Evolutionary conservation across 2,113 vertebrate genomes (phyloP).

Genomic region (Steatornis caripensis): DNA sequence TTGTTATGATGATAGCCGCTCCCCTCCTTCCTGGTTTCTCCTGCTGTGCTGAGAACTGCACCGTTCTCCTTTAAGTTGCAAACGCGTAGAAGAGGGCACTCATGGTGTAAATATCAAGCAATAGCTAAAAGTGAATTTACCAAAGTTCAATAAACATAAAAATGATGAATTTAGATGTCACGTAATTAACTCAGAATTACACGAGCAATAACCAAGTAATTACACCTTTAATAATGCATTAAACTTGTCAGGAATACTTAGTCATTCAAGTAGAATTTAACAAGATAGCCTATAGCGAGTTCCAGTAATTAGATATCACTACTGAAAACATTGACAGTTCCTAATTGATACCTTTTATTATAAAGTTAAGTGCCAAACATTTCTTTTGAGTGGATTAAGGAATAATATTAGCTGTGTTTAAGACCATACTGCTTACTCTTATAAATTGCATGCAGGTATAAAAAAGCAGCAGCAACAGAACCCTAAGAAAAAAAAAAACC

Average conservation of each 20-base stretch:
- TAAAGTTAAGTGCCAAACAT: slow-evolving; percentile 74
- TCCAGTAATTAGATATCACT: slow-evolving; percentile 78
- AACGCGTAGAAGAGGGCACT: slow-evolving; percentile 6
- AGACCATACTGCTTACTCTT: slow-evolving; percentile 43
- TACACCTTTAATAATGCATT: slow-evolving; percentile 83
- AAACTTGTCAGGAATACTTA: slow-evolving; percentile 81
- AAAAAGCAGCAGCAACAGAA: not conserved
- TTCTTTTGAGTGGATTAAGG: slow-evolving; percentile 66
- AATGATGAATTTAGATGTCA: slow-evolving; percentile 81
- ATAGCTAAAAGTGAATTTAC: slow-evolving; percentile 72
- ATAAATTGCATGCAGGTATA: slow-evolving; percentile 7
- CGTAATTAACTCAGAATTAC: slow-evolving; percentile 81
- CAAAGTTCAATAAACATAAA: slow-evolving; percentile 82
- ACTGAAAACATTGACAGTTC: slow-evolving; percentile 78
- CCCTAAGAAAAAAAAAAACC: not conserved
- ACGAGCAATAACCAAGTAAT: slow-evolving; percentile 80
- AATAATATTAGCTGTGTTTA: slow-evolving; percentile 60
- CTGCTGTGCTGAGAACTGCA: not conserved
- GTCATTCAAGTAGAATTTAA: slow-evolving; percentile 79
- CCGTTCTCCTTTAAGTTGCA: not conserved
- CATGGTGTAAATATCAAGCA: slow-evolving; percentile 53
- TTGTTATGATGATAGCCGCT: not conserved
- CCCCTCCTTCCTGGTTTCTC: not conserved
- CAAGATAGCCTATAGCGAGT: slow-evolving; percentile 79
- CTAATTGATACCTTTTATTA: slow-evolving; percentile 81